Evolutionary conservation across 2,113 vertebrate genomes (phyloP), one percentile per base, ranked within the genome.

Genomic region (Stigmatopora nigra): DNA sequence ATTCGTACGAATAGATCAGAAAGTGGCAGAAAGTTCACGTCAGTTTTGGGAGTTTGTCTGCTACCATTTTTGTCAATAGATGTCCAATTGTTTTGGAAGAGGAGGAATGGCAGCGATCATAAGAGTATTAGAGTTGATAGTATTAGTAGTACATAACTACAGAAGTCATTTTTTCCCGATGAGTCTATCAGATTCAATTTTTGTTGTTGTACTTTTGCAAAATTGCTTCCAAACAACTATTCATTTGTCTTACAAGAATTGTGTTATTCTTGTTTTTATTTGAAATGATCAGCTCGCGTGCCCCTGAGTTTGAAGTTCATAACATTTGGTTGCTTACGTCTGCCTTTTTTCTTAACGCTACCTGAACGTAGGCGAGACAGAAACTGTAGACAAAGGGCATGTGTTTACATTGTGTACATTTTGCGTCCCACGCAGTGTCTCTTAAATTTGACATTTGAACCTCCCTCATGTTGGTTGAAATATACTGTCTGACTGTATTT

Each of bases 391-490:
- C 87, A 85, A 87, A 80, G 79, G 22, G 73, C 82, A 48, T 68
- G 77, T 73, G 74, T 82, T 77, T 67, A 60, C 80, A 73, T 79
- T 77, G 58, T 75, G 78, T 77, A 70, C 75, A 70, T 80, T 53
- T 74, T 73, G 75, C 81, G 83, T 82, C 87, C 86, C 84, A 87
- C 86, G 77, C 83, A 80, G 78, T 66, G 78, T 79, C 82, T 82
- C 74, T 82, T 81, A 82, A 76, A 78, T 78, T 66, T 80, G 78
- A 72, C 80, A 86, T 80, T 83, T 78, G 70, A 84, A 72, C 78
- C 73, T 79, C 71, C 73, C 78, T 55, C 67, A 82, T 73, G 41
- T 81, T 69, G 41, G 76, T 81, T 76, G 75, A 79, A 80, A 82
- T 80, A 75, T 64, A n/a, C 10, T 17, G 44, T 35, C 20, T 56